Evolutionary conservation across 2,888 invertebrate genomes (phyloP).

Genomic region (Heliconius cydno): DNA sequence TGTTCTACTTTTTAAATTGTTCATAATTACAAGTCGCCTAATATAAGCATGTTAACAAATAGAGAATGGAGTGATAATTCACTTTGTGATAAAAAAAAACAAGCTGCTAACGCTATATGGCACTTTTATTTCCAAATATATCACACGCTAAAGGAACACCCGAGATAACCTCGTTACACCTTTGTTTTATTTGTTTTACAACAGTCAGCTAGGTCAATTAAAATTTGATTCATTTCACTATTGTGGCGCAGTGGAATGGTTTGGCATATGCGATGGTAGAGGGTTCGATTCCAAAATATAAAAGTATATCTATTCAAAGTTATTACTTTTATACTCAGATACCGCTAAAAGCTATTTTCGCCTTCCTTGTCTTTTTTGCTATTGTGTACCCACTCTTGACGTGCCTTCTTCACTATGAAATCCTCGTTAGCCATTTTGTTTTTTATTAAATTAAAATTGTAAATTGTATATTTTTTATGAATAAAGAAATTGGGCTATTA

Average conservation of each 20-base stretch:
- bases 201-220: neutral
- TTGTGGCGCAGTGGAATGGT: constrained; percentile 18
- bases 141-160: neutral
- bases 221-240: constrained; percentile 25
- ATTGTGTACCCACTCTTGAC: too few relatives aligned
- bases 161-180: neutral
- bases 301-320: too few relatives aligned
- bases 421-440: too few relatives aligned
- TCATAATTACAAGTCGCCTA: neutral
- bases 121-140: neutral
- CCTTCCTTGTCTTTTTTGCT: too few relatives aligned
- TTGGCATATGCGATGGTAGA: too few relatives aligned
- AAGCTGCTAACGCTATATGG: neutral
- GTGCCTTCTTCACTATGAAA: too few relatives aligned
- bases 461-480: neutral
- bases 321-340: too few relatives aligned
- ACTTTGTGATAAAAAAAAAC: neutral
- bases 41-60: neutral
- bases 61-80: neutral
- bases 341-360: too few relatives aligned
- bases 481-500: neutral
- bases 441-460: too few relatives aligned
- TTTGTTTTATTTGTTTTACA: neutral
- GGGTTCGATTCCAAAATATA: too few relatives aligned
- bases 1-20: too few relatives aligned